phyloP scores from a whole-genome alignment of 2,888 invertebrate genomes.

The Morinoia aosen region DNA sequence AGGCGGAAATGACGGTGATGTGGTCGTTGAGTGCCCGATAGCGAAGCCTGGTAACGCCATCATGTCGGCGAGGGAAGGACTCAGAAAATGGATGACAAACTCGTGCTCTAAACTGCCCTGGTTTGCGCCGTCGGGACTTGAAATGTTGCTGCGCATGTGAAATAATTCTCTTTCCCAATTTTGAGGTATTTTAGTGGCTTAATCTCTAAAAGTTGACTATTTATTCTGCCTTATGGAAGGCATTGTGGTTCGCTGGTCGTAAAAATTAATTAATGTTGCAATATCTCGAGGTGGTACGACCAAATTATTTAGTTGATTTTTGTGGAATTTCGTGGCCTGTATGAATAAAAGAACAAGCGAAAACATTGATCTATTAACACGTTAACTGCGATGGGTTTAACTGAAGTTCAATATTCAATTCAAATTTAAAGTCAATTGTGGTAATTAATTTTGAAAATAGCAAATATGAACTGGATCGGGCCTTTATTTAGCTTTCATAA shows the following conservation, averaged over 20 bases:
- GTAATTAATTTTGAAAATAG: too few species aligned
- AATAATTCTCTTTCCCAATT: neutral
- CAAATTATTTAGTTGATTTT: too few species aligned
- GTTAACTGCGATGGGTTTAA: too few species aligned
- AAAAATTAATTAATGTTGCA: neutral
- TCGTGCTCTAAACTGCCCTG: neutral
- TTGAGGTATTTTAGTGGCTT: neutral
- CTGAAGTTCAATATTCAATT: too few species aligned
- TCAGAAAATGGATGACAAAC: neutral
- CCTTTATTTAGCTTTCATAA: too few species aligned
- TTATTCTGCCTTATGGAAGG: neutral
- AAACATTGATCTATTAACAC: too few species aligned
- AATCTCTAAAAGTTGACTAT: neutral
- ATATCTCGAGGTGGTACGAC: neutral
- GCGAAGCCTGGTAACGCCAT: neutral
- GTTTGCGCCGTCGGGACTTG: neutral
- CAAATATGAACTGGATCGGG: too few species aligned
- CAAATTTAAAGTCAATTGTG: too few species aligned
- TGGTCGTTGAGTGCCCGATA: conserved; percentile 23
- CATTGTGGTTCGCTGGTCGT: neutral
- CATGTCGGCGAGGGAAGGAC: neutral
- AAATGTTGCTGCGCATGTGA: neutral
- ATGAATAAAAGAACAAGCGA: too few species aligned
- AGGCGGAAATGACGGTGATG: conserved; percentile 21
- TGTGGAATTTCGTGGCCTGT: too few species aligned